Evolutionary conservation across 35 echinoderm and acorn worm species (phyloP), one percentile per base, ranked within the genome.

Genomic region (Ophiothrix spiculata): DNA sequence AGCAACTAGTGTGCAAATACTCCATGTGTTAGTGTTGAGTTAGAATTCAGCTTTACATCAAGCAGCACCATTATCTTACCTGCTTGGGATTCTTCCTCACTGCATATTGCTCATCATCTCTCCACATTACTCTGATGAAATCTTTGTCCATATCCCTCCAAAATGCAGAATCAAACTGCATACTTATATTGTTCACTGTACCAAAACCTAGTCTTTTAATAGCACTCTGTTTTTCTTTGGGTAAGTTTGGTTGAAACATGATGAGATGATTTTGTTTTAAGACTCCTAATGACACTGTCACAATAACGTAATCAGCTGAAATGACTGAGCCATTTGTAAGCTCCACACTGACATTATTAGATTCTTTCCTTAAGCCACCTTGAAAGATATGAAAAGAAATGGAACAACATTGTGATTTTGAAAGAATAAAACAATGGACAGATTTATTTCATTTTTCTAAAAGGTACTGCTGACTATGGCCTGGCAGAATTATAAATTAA

Each of bases 241-340:
- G 91, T 38, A 93, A 39, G 0, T 37, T 56, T 33, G 91, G 91
- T 33, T 35, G 19, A 40, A 93, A 93, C 38, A 93, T 38, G 0
- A 32, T 79, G 15, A n/a, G 56, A 0, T 78, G 41, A 35, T 93
- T 83, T 37, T 84, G 69, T 35, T 88, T 93, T 34, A 93, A 76
- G 32, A 78, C 88, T 39, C 91, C 91, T 0, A 88, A 14, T 42
- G 91, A 93, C 0, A 64, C 63, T 39, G 91, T 93, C 33, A 88
- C 25, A 16, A 93, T 93, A 33, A 93, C 84, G 75, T 93, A 86
- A 93, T 88, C 81, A 31, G 86, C 85, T 39, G 38, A 29, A 3
- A 77, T 21, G 13, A 25, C 29, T 69, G 16, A 25, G 23, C 60
- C 60, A 69, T 69, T 28, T 69, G 8, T 69, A 28, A 15, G 29